A percentile compares a stretch with the other conserved stretches of the same genome.
These are phyloP conservation scores for Holothuria leucospilota DNA, from an alignment of 53 echinoderm and acorn worm genomes.

Conservation along the genomic window DNA sequence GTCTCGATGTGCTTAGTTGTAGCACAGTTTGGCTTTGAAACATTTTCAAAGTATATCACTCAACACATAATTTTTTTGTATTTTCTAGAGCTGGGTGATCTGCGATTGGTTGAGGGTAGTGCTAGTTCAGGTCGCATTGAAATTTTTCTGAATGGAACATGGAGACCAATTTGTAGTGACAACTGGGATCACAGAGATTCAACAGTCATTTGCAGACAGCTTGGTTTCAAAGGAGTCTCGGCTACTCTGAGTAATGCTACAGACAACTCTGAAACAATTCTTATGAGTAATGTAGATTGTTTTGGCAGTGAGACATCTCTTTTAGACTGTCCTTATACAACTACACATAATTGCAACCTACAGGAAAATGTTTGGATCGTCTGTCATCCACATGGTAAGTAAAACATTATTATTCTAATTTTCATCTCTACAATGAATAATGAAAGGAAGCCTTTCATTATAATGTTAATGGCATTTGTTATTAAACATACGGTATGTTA, in stretches of 20 bases:
- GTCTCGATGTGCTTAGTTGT: too few relatives aligned
- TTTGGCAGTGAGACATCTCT: constrained; percentile 14
- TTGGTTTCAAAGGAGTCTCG: background rate
- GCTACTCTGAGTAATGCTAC: background rate
- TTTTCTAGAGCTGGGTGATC: background rate
- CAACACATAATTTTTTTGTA: too few relatives aligned
- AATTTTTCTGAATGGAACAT: background rate
- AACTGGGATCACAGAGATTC: constrained; percentile 13
- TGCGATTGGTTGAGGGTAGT: constrained; percentile 3
- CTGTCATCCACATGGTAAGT: too few relatives aligned
- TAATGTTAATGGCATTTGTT: too few relatives aligned
- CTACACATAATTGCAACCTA: background rate
- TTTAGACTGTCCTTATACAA: background rate
- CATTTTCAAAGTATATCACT: too few relatives aligned
- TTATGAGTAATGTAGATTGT: background rate
- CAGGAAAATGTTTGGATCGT: background rate
- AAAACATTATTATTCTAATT: too few relatives aligned
- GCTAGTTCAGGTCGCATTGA: background rate
- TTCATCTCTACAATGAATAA: too few relatives aligned
- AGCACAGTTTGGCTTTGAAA: too few relatives aligned
- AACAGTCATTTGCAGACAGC: constrained; percentile 13
- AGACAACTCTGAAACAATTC: background rate
- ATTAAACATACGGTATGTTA: too few relatives aligned
- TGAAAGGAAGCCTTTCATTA: too few relatives aligned
- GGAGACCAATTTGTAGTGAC: constrained; percentile 31